Evolutionary conservation across 2,113 vertebrate genomes (phyloP), one percentile per base, ranked within the genome.

Genomic region (Eurystomus gularis): DNA sequence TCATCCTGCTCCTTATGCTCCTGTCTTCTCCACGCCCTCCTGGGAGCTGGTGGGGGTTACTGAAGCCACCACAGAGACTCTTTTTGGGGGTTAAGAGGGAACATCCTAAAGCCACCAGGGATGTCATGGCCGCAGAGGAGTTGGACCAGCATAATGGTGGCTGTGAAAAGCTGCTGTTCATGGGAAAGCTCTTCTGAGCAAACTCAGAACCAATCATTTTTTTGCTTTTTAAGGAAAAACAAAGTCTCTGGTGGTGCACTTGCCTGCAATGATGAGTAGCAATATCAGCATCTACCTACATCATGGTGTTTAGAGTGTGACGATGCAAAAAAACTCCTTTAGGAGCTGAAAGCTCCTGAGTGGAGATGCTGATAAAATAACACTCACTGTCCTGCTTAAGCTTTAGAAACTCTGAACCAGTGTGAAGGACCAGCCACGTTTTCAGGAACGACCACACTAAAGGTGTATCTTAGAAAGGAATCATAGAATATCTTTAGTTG

Each of bases 101-200:
- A 2, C 20, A 69, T 16, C n/a, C 28, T n/a, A 81, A 40, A n/a
- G 28, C 14, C 73, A 52, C 0, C 0, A 0, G 29, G 40, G 28
- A 5, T 54, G 19, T 79, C 48, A 29, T 3, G 3, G 69, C 44
- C 7, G 20, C 25, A 44, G 82, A 29, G 60, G 11, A 42, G 9
- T 10, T n/a, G 82, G 61, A 18, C 48, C 58, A 55, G 15, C 0
- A 0, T 29, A 25, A 33, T 20, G 33, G 35, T 79, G 24, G 13
- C 26, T 70, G 7, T 61, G 61, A 31, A 88, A 68, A 90, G 23
- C 71, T 88, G n/a, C 37, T 0, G 0, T 46, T 31, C 2, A 3
- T 33, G 35, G 46, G 66, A 79, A 18, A 31, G 44, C 21, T 71
- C 51, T 68, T 79, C 51, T 73, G 13, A 65, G 29, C 10, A 90